phyloP scores from a whole-genome alignment of 2,113 vertebrate species.

The Bubo scandiacus region DNA sequence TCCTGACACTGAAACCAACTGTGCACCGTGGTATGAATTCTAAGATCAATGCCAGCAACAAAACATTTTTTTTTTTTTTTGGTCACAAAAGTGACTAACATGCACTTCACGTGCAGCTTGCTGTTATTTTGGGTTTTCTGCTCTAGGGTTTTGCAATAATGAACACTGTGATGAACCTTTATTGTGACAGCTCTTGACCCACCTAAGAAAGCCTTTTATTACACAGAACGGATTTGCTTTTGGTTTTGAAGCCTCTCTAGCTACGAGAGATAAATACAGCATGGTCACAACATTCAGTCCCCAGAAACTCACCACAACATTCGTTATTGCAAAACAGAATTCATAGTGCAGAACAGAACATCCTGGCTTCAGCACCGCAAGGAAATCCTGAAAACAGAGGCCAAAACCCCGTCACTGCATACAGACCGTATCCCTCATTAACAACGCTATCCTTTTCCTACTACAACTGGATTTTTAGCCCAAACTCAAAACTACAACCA shows the following conservation, averaged over 20 bases:
- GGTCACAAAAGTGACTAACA: not conserved
- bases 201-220: not conserved
- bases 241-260: not conserved
- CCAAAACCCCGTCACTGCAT: not conserved
- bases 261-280: not conserved
- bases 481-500: not conserved
- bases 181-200: not conserved
- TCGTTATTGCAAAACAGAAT: not conserved
- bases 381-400: not conserved
- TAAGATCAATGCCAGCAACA: not conserved
- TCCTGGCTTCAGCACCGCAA: not conserved
- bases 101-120: not conserved
- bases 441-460: not conserved
- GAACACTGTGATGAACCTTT: not conserved
- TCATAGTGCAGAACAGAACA: not conserved
- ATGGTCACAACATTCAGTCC: not conserved
- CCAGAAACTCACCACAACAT: not conserved
- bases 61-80: not conserved
- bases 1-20: not conserved
- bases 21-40: not conserved
- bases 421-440: not conserved
- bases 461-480: not conserved
- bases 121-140: not conserved
- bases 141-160: not conserved
- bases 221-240: not conserved